Evolutionary conservation across 2,888 invertebrate genomes (phyloP).

Genomic region (Luffia ferchaultella): DNA sequence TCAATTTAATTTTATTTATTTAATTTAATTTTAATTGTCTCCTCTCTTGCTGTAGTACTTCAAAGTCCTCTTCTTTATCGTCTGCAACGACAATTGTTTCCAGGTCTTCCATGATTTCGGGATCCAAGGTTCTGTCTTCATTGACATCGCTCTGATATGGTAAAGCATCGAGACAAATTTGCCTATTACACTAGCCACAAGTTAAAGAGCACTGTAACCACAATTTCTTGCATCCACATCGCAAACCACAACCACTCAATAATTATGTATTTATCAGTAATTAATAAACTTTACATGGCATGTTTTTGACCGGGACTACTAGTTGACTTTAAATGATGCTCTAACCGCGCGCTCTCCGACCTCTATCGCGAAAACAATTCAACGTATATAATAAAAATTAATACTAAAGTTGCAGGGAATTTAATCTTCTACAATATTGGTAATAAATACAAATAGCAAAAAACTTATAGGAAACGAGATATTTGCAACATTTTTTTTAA

Average conservation of each 20-base stretch:
- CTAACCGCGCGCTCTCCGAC: background rate
- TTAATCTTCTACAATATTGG: background rate
- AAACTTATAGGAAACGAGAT: background rate
- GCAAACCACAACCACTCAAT: conserved; percentile 7
- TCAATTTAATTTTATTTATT: conserved; percentile 11
- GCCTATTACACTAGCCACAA: conserved; percentile 7
- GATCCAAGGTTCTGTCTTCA: conserved; percentile 3
- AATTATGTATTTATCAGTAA: conserved; percentile 5
- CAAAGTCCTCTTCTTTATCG: background rate
- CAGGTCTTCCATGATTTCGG: conserved; percentile 4
- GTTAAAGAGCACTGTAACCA: conserved; percentile 2
- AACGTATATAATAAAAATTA: background rate
- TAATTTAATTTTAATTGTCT: conserved; percentile 5
- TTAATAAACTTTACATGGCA: conserved; percentile 8
- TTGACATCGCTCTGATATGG: conserved; percentile 2
- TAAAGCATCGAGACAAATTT: conserved; percentile 6
- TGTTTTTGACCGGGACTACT: conserved; percentile 7
- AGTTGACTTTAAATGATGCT: background rate
- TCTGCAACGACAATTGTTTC: background rate
- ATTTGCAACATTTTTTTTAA: background rate
- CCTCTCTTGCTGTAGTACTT: background rate
- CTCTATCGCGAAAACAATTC: background rate
- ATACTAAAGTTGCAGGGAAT: background rate
- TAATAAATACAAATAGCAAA: background rate
- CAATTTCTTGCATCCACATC: conserved; percentile 6